phyloP scores from a whole-genome alignment of 2,888 invertebrate genomes.

The Tetheella fluctuosa region DNA sequence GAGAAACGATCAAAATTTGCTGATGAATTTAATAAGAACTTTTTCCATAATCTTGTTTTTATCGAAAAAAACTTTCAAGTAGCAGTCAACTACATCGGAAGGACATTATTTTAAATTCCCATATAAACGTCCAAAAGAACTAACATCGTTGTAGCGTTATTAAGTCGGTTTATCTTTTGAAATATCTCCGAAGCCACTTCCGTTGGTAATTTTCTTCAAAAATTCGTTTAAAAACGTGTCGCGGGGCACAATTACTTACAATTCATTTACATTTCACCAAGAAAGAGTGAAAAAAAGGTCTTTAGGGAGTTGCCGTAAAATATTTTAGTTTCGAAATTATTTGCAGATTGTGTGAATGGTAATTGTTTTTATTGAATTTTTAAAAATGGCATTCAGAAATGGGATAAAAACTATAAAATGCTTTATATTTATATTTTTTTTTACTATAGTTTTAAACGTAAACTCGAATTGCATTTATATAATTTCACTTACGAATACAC shows the following conservation, averaged over 20 bases:
- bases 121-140: not conserved
- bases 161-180: constrained; percentile 2
- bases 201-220: constrained; percentile 20
- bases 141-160: constrained; percentile 19
- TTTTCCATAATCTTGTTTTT: too few relatives aligned
- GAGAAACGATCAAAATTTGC: too few relatives aligned
- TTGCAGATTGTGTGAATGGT: not conserved
- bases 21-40: too few relatives aligned
- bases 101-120: constrained; percentile 1
- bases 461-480: too few relatives aligned
- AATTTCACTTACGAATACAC: too few relatives aligned
- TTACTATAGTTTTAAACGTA: too few relatives aligned
- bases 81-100: not conserved
- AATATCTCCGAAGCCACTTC: constrained; percentile 28
- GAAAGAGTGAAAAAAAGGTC: constrained; percentile 25
- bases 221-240: constrained; percentile 34
- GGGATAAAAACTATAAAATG: too few relatives aligned
- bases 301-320: constrained; percentile 1
- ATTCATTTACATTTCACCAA: constrained; percentile 64
- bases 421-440: too few relatives aligned
- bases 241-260: constrained; percentile 63
- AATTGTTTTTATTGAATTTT: not conserved
- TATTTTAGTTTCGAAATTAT: not conserved
- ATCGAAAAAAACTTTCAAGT: not conserved
- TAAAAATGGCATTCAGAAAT: not conserved